Evolutionary conservation across 1,140 invertebrate species (phyloP).

Genomic region (Daktulosphaira vitifoliae): DNA sequence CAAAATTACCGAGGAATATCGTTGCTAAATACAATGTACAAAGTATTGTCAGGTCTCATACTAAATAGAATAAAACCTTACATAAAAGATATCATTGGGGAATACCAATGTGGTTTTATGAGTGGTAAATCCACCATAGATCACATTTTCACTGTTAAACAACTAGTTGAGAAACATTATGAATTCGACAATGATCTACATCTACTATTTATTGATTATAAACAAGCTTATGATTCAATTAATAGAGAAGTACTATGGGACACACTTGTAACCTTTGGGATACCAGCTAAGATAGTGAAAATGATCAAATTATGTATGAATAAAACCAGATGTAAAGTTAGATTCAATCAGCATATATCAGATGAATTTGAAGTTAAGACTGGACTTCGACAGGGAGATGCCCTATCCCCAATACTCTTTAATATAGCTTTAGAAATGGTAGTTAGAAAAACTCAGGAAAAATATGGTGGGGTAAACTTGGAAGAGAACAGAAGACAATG

Average conservation of each 20-base stretch:
- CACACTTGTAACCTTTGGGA: too few relatives aligned
- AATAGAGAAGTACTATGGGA: not conserved
- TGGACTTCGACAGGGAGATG: too few relatives aligned
- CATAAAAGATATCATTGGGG: slow-evolving; percentile 20
- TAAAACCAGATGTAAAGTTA: not conserved
- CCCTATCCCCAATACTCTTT: too few relatives aligned
- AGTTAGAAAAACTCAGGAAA: slow-evolving; percentile 9
- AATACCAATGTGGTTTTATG: slow-evolving; percentile 32
- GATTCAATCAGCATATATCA: slow-evolving; percentile 7
- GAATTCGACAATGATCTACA: not conserved
- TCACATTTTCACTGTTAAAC: not conserved
- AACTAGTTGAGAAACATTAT: not conserved
- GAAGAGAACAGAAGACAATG: slow-evolving; percentile 5
- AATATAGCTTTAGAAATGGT: slow-evolving; percentile 5
- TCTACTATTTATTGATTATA: too few relatives aligned
- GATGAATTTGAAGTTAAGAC: slow-evolving; percentile 7
- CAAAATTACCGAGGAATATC: slow-evolving; percentile 40
- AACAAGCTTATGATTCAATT: not conserved
- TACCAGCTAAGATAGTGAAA: not conserved
- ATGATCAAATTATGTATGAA: slow-evolving; percentile 2
- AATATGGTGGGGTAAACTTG: slow-evolving; percentile 8
- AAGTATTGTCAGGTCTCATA: slow-evolving; percentile 35
- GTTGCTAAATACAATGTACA: slow-evolving; percentile 35
- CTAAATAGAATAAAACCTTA: slow-evolving; percentile 13
- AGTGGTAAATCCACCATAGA: too few relatives aligned